These are phyloP conservation scores for Labeo rohita DNA, from an alignment of 2,113 vertebrate species.

Conservation along the genomic window DNA sequence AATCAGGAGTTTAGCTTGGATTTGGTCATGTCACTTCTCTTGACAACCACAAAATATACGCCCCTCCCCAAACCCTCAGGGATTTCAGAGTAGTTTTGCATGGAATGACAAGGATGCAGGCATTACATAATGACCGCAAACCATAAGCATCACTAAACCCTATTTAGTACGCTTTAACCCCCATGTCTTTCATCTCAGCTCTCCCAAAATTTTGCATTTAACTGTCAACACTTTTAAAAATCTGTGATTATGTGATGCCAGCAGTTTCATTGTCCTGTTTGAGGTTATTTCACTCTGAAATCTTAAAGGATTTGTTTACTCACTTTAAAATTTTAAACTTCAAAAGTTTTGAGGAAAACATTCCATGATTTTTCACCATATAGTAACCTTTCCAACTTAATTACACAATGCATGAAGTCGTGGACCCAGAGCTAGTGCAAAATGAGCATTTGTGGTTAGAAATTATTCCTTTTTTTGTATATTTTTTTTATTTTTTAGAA, in stretches of 20 bases:
- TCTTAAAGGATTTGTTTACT: too few species aligned
- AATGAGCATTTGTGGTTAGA: too few species aligned
- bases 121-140: conserved; percentile 8
- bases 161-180: background rate
- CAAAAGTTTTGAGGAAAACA: too few species aligned
- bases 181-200: background rate
- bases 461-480: too few species aligned
- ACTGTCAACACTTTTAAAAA: background rate
- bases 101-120: background rate
- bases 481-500: too few species aligned
- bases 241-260: background rate
- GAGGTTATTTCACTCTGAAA: background rate
- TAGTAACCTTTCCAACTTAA: too few species aligned
- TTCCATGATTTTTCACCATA: too few species aligned
- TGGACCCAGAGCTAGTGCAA: too few species aligned
- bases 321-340: too few species aligned
- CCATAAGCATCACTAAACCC: background rate
- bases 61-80: background rate
- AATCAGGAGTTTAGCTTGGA: conserved; percentile 36
- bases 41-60: background rate
- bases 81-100: background rate
- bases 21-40: conserved; percentile 11
- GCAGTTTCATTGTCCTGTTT: background rate
- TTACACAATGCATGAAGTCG: too few species aligned
- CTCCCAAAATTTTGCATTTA: background rate